Base-by-base conservation (phyloP, 2,113 vertebrate species). In the Tonatia bakeri region DNA sequence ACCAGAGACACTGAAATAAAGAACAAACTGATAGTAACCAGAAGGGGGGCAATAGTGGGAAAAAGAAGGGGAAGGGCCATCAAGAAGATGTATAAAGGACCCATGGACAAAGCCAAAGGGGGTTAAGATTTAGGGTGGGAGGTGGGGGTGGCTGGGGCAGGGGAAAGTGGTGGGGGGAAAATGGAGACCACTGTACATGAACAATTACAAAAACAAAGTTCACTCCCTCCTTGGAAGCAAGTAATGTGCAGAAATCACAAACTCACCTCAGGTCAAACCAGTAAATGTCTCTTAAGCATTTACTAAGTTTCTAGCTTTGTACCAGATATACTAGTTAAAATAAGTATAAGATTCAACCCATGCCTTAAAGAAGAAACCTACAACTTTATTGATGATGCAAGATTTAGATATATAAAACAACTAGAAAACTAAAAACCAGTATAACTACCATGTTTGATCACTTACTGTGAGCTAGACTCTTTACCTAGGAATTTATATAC, bases 271-370 rank as follows among this genome's bases (percentile, higher is more conserved):
- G 65, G 43, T 50, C 64, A 84, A 88, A 91, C 28, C 67, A 93
- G 38, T 65, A 95, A 93, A 52, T 67, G 28, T 92, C 85, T 95
- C 50, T 80, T 81, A 94, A 76, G 43, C 59, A 87, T 52, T 80
- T 67, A 90, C 47, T 89, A 2, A 92, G 45, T 59, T 43, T 64
- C 13, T 64, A 40, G 52, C 20, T 89, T 87, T 91, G 20, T 80
- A 40, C 67, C 67, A 92, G 75, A 75, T 67, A 86, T 26, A 28
- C 3, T 24, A 85, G 36, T 61, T 89, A 65, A 92, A 90, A 77
- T 40, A 70, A 92, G 80, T 79, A 28, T n/a, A 92, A 84, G 59
- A 89, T 7, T 81, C 33, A 59, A 17, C 33, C 22, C 5, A 22
- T 86, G 43, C 8, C 43, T 40, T 93, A 38, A 90, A 80, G 33